Base-by-base conservation (phyloP, 2,888 invertebrate species). In the Drosophila formosana region DNA sequence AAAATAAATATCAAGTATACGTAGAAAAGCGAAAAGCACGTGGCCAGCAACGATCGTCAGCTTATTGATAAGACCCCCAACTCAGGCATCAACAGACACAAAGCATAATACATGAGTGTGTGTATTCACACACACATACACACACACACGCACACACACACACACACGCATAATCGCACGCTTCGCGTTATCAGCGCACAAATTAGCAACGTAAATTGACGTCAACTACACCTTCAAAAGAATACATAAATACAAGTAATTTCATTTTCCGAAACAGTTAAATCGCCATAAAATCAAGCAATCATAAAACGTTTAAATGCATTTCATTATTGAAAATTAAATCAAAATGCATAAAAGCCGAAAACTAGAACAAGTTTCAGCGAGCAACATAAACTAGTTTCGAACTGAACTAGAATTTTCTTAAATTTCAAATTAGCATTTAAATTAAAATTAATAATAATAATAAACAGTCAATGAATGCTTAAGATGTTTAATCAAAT, bases 181-280 rank as follows among this genome's bases (percentile, higher is more conserved):
- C 34, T 41, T 32, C 23, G 30, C 55, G 30, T 72, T 76, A 75
- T 75, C 75, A 76, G 55, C 41, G 28, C 57, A 37, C 30, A 50
- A 76, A 75, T 76, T 72, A 49, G 75, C 65, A 58, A 43, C 72
- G 65, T 68, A 72, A 75, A 77, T 72, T 77, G 68, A 76, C 77
- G 77, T 72, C 68, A 75, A 28, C 61, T 64, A 76, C 34, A 72
- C 45, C 58, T 60, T 43, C 4, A 46, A 53, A 55, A 55, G 6
- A 13, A 72, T n/a, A 43, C 50, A 60, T 9, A 25, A 68, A 66
- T 78, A 49, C 53, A 55, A 39, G 26, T 52, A 55, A 53, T 60
- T 52, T 23, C 5, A 55, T 25, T 43, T 30, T 7, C n/a, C 26
- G 18, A 18, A 18, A 18, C 18, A 18, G 18, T 18, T 18, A 18